Evolutionary conservation across 1,140 invertebrate genomes (phyloP).

Genomic region (Mamestra configurata): DNA sequence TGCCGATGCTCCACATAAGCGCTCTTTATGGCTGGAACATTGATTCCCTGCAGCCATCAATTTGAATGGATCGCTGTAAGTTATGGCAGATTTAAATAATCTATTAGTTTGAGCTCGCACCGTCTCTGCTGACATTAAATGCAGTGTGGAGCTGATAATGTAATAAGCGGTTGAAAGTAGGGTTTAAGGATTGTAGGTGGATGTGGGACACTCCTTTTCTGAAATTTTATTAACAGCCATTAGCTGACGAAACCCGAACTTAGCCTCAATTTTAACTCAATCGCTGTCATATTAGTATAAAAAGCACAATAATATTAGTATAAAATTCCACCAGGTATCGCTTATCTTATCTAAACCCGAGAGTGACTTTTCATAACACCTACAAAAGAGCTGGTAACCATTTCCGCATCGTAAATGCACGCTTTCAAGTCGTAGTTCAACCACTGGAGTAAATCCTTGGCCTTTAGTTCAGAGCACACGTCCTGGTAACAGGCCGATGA

Average conservation of each 20-base stretch:
- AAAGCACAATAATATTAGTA: too few species aligned
- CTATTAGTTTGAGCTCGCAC: not conserved
- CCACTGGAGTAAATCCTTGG: not conserved
- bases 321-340: not conserved
- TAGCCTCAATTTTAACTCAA: too few species aligned
- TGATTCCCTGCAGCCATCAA: constrained; percentile 16
- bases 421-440: constrained; percentile 6
- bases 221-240: too few species aligned
- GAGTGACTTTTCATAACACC: not conserved
- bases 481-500: not conserved
- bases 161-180: not conserved
- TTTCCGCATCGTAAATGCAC: constrained; percentile 8
- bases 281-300: too few species aligned
- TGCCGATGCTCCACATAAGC: not conserved
- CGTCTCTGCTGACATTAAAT: not conserved
- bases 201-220: too few species aligned
- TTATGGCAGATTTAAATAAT: constrained; percentile 30
- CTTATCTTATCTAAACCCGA: not conserved
- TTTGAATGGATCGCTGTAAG: constrained; percentile 19
- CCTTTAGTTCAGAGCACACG: not conserved
- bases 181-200: too few species aligned
- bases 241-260: too few species aligned
- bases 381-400: not conserved
- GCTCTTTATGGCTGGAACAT: constrained; percentile 18
- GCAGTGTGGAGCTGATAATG: not conserved